Conservation (phyloP, 2,797 vertebrate genomes). For the Cossypha dichroa region DNA sequence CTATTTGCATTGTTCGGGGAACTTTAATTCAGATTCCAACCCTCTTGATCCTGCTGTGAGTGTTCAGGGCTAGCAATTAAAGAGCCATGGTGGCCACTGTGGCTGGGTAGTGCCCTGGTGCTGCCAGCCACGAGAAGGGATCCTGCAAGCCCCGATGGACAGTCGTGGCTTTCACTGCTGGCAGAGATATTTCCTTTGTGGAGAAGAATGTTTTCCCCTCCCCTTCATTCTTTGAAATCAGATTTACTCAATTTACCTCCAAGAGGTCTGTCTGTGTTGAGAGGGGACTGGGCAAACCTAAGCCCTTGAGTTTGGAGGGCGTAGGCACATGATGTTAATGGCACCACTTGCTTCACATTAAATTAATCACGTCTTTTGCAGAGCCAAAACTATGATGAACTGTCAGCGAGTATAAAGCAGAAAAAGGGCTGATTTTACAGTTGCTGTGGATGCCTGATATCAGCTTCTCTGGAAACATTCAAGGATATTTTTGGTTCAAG, state of each 20-base stretch:
- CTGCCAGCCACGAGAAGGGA: background rate
- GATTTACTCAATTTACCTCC: background rate
- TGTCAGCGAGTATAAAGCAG: constrained; percentile 40
- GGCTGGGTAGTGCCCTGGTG: background rate
- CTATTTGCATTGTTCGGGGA: background rate
- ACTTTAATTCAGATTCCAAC: background rate
- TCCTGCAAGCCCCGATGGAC: background rate
- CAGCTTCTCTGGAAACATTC: constrained; percentile 41
- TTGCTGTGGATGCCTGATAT: constrained; percentile 46
- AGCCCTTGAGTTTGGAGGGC: background rate
- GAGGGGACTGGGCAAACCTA: background rate
- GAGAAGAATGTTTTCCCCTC: background rate
- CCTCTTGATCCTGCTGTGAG: background rate
- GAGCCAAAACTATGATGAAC: constrained; percentile 35
- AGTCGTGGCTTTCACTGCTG: background rate
- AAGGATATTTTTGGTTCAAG: constrained; percentile 55
- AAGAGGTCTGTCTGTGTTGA: background rate
- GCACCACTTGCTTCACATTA: background rate
- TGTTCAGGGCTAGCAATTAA: background rate
- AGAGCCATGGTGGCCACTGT: fast-evolving
- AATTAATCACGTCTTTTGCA: constrained; percentile 35
- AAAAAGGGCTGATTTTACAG: constrained; percentile 52
- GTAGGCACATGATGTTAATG: background rate
- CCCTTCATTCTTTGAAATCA: background rate
- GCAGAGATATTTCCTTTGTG: background rate